Evolutionary conservation across 1,140 invertebrate genomes (phyloP).

Genomic region (Drosophila varians): DNA sequence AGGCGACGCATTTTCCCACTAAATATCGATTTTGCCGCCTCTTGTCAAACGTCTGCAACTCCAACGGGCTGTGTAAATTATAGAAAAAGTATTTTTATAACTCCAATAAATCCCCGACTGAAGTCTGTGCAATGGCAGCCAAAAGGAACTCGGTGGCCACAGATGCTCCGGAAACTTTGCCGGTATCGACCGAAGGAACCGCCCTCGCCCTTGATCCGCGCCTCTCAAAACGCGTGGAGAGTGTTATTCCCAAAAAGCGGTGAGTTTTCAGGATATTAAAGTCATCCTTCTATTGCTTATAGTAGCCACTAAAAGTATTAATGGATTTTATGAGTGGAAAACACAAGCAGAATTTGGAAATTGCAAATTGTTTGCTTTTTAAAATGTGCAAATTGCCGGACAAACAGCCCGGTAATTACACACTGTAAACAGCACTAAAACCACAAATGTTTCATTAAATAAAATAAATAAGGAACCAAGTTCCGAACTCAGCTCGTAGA

Average conservation of each 20-base stretch:
- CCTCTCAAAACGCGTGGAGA: constrained; percentile 63
- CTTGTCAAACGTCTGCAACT: constrained; percentile 1
- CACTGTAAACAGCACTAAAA: neutral
- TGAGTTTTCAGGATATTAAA: constrained; percentile 23
- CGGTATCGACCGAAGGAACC: constrained; percentile 39
- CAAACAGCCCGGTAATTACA: neutral
- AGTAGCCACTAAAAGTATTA: neutral
- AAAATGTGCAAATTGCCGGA: constrained; percentile 1
- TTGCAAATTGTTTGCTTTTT: neutral
- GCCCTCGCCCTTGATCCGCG: constrained; percentile 64
- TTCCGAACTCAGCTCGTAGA: too few relatives aligned
- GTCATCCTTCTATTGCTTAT: neutral
- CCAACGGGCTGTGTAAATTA: constrained; percentile 40
- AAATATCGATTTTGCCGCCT: constrained; percentile 58
- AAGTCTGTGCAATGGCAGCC: constrained; percentile 35
- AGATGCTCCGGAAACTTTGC: constrained; percentile 45
- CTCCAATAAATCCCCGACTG: neutral
- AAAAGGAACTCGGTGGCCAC: constrained; percentile 65
- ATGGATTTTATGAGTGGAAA: neutral
- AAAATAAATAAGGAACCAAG: neutral
- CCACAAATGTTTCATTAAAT: neutral
- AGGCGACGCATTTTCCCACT: constrained; percentile 33
- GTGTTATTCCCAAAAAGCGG: constrained; percentile 77
- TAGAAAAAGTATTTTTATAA: constrained; percentile 4
- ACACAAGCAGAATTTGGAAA: neutral